Evolutionary conservation across 2,888 invertebrate genomes (phyloP), one percentile per base, ranked within the genome.

Genomic region (Pecten maximus): DNA sequence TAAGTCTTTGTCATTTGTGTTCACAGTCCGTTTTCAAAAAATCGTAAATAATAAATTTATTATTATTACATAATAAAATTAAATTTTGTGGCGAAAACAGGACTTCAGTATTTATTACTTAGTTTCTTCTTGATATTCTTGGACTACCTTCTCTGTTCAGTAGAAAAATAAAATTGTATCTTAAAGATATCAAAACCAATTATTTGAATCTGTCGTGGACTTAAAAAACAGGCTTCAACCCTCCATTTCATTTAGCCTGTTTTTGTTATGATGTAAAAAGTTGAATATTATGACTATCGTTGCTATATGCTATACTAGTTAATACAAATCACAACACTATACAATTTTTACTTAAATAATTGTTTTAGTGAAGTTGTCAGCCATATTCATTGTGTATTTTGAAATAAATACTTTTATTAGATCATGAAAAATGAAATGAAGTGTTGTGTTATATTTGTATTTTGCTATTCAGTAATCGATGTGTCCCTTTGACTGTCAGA

Each of bases 351-450:
- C 74, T 60, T 60, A 0, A 44, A n/a, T 60, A 60, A 74, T 74
- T 74, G 35, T 74, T 74, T 74, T 74, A 74, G 74, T 74, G 74
- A 74, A 74, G 74, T 74, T 35, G 74, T 74, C 35, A 0, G 74
- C 16, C 74, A 74, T 74, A 74, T 74, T 74, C 74, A 74, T 6
- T 74, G 74, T 74, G 74, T 74, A 74, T 74, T 74, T 35, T 74
- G 74, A 74, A 74, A 74, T 74, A 74, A 74, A 74, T 74, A 74
- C 74, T 74, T 74, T 74, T 74, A 74, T 35, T 35, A 74, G 74
- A 74, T 74, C 74, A 74, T 74, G 74, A 74, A 74, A 74, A 74
- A 10, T 74, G 28, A 74, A 35, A 10, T 3, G 6, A 10, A 28
- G 28, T 35, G 28, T 74, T 74, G 28, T 6, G 74, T 74, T 74